Base-by-base conservation (phyloP, 2,888 invertebrate species). In the Caenorhabditis zanzibari region DNA sequence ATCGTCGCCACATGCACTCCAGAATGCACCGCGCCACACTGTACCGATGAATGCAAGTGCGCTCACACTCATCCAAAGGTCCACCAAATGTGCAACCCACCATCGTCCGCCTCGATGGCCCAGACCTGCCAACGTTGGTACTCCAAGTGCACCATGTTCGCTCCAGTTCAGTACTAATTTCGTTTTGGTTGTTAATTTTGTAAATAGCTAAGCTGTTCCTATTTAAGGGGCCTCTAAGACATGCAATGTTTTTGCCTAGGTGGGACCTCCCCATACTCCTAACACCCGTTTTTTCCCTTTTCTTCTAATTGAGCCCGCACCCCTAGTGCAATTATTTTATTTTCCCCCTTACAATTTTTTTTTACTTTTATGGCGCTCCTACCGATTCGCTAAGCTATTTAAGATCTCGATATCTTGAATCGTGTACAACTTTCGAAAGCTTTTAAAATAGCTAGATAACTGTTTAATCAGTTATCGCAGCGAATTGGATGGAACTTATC, bases 11-110 rank as follows among this genome's bases (percentile, higher is more conserved):
- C 85, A 16, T 88, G 89, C 85, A 88, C 88, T 69, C 88, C 89
- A 19, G 89, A 89, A 76, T 89, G 89, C 82, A 85, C 82, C 22
- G 88, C 87, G 10, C 54, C 85, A 24, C 88, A 89, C 61, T 89
- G 89, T 82, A 89, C 89, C 28, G 85, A 86, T 47, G 88, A 88
- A 38, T 89, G 89, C 88, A 89, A 89, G 81, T 89, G 89, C 81
- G 88, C 88, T 49, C 85, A 88, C 84, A 88, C 89, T 26, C 89
- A 89, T 73, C 88, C 89, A 61, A 86, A 85, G 79, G 90, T 90
- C 58, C 90, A 90, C 74, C 81, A 88, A 69, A 90, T 89, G 88
- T 90, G 90, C 86, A 90, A 90, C 68, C 90, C 90, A 69, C 90
- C 90, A 66, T 84, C 89, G 14, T 82, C 83, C 22, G 86, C 89